These are phyloP conservation scores for Drosophila prolongata DNA, from an alignment of 2,888 invertebrate species.

Conservation along the genomic window DNA sequence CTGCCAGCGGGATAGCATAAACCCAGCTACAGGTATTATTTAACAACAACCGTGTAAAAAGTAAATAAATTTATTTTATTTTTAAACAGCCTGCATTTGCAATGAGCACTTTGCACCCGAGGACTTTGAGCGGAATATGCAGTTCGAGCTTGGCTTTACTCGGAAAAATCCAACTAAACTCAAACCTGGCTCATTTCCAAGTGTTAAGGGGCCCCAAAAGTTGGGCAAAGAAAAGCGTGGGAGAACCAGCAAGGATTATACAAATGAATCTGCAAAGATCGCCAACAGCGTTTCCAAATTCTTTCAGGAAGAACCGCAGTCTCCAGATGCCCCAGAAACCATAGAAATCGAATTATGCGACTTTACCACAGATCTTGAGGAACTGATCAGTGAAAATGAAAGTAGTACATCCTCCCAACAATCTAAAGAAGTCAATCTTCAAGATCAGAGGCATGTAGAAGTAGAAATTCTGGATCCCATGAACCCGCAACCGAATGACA, in stretches of 20 bases:
- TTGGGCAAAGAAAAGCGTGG: background rate
- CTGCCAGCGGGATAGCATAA: slow-evolving; percentile 47
- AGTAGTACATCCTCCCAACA: background rate
- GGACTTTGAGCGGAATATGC: slow-evolving; percentile 63
- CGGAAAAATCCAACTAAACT: slow-evolving; percentile 60
- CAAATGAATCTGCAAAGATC: background rate
- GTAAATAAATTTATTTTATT: background rate
- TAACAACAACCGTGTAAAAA: background rate
- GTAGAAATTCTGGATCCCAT: slow-evolving; percentile 38
- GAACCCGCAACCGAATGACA: slow-evolving; percentile 20
- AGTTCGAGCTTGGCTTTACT: slow-evolving; percentile 60
- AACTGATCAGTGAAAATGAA: background rate
- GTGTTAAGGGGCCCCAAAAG: slow-evolving; percentile 22
- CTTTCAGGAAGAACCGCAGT: background rate
- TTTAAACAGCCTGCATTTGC: slow-evolving; percentile 55
- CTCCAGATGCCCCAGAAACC: slow-evolving; percentile 4
- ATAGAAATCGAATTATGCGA: slow-evolving; percentile 29
- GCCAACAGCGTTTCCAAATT: no score
- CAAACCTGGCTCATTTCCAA: slow-evolving; percentile 52
- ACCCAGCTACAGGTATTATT: slow-evolving; percentile 49
- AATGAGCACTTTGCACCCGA: slow-evolving; percentile 54
- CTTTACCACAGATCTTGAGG: slow-evolving; percentile 25
- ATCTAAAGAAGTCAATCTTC: background rate
- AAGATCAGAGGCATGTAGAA: slow-evolving; percentile 10
- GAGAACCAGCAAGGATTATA: background rate